Evolutionary conservation across 1,140 invertebrate genomes (phyloP).

Genomic region (Cryptotermes secundus): DNA sequence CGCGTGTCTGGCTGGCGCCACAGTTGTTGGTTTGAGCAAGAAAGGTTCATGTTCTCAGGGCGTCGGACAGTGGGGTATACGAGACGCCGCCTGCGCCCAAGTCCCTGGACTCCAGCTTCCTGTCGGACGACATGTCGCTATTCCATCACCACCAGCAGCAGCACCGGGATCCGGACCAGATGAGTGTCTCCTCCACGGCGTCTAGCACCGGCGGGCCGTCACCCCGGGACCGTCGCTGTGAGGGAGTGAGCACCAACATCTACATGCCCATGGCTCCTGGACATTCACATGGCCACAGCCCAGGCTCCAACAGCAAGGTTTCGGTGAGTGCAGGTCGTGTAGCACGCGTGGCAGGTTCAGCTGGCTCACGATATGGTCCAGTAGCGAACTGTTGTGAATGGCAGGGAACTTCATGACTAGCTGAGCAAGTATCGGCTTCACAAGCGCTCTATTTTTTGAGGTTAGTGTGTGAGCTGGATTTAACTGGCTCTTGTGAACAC

Average conservation of each 20-base stretch:
- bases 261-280: conserved; percentile 57
- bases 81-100: conserved; percentile 56
- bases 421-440: too few species aligned
- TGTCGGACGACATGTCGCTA: conserved; percentile 55
- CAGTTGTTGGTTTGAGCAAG: too few species aligned
- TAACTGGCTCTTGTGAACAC: too few species aligned
- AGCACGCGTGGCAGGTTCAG: neutral
- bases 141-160: conserved; percentile 42
- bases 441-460: too few species aligned
- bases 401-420: too few species aligned
- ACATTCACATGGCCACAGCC: conserved; percentile 46
- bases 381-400: too few species aligned
- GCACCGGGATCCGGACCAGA: conserved; percentile 51
- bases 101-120: conserved; percentile 54
- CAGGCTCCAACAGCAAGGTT: conserved; percentile 44
- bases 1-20: too few species aligned
- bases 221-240: conserved; percentile 51
- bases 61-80: conserved; percentile 57
- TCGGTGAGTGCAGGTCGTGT: neutral
- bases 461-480: too few species aligned
- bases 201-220: conserved; percentile 52
- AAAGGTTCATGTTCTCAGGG: too few species aligned
- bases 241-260: conserved; percentile 49
- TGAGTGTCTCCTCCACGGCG: conserved; percentile 54
- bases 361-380: too few species aligned